Evolutionary conservation across 1,140 invertebrate species (phyloP).

Genomic region (Brachionus manjavacas): DNA sequence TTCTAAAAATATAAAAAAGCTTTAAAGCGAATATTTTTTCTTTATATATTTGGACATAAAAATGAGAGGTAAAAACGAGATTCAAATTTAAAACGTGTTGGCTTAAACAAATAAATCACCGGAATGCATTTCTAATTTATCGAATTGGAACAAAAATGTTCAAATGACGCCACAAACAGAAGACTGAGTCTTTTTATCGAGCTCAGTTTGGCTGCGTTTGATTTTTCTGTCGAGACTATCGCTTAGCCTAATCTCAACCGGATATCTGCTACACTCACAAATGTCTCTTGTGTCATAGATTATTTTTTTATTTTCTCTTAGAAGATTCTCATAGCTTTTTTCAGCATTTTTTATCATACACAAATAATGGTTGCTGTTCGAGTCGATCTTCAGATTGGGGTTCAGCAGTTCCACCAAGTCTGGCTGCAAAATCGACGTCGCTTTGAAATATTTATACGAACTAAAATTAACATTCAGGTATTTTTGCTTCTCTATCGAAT

Average conservation of each 20-base stretch:
- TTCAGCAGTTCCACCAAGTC: background rate
- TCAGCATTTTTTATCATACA: constrained; percentile 7
- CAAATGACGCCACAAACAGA: background rate
- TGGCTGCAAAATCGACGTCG: background rate
- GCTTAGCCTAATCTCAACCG: background rate
- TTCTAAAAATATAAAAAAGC: too few species aligned
- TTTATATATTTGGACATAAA: background rate
- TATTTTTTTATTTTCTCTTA: background rate
- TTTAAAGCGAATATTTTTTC: too few species aligned
- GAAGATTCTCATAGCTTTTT: background rate
- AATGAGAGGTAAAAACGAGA: background rate
- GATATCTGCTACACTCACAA: too few species aligned
- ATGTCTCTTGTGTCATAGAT: too few species aligned
- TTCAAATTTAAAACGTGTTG: background rate
- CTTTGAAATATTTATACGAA: constrained; percentile 11
- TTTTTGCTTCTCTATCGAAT: background rate
- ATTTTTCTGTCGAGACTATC: background rate
- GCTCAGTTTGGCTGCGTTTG: background rate
- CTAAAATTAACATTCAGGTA: background rate
- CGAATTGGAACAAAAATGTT: background rate
- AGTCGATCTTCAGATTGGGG: background rate
- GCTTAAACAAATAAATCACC: background rate
- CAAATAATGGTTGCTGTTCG: constrained; percentile 4
- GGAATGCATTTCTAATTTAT: background rate
- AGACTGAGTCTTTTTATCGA: background rate